phyloP scores from a whole-genome alignment of 2,888 invertebrate species.

The Eristalis pertinax region DNA sequence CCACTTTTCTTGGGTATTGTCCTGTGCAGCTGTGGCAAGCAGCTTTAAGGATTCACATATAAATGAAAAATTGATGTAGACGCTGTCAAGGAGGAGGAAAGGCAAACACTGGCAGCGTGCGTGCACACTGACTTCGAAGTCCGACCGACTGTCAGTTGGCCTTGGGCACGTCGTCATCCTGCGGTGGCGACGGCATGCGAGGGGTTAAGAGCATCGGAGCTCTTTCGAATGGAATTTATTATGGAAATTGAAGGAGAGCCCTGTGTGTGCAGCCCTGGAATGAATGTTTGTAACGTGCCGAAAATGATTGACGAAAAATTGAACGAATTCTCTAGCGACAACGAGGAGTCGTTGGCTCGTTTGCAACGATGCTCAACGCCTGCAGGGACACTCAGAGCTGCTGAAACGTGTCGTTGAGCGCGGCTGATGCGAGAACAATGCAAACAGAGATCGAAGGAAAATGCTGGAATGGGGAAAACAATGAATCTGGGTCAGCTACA shows the following conservation, averaged over 20 bases:
- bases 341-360: background rate
- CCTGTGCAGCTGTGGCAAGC: constrained; percentile 8
- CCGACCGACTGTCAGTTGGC: background rate
- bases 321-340: background rate
- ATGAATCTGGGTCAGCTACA: constrained; percentile 60
- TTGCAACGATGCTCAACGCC: constrained; percentile 10
- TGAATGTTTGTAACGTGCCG: constrained; percentile 20
- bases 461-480: background rate
- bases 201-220: background rate
- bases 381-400: constrained; percentile 9
- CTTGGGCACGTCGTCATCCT: background rate
- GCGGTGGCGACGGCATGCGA: background rate
- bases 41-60: constrained; percentile 55
- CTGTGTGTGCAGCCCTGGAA: background rate
- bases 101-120: background rate
- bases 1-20: background rate
- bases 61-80: constrained; percentile 58
- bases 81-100: background rate
- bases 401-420: constrained; percentile 22
- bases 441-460: background rate
- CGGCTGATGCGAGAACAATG: background rate
- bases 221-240: constrained; percentile 43
- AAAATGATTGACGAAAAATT: constrained; percentile 28
- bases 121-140: background rate
- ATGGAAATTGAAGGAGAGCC: constrained; percentile 29